Evolutionary conservation across 2,797 vertebrate genomes (phyloP).

Genomic region (Lithobates sylvaticus): DNA sequence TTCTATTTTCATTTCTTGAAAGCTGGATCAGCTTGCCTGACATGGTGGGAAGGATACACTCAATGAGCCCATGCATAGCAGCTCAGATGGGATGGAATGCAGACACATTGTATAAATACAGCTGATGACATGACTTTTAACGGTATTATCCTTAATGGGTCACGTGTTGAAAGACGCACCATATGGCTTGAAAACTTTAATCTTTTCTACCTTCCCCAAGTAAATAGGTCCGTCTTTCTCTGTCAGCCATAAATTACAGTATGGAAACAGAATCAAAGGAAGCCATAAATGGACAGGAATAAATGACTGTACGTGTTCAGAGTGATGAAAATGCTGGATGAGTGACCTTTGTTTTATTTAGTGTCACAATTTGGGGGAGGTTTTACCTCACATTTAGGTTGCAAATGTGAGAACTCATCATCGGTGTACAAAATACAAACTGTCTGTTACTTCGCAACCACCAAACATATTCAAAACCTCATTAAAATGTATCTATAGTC

Average conservation of each 20-base stretch:
- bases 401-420: too few species aligned
- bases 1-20: constrained; percentile 33
- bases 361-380: too few species aligned
- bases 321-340: background rate
- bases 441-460: too few species aligned
- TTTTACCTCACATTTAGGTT: too few species aligned
- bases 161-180: constrained; percentile 52
- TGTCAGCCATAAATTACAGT: background rate
- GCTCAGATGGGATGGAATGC: constrained; percentile 44
- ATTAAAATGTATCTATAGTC: too few species aligned
- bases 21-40: constrained; percentile 24
- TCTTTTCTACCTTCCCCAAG: background rate
- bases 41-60: constrained; percentile 46
- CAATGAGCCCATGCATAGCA: constrained; percentile 27
- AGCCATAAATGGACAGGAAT: background rate
- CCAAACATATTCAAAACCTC: too few species aligned
- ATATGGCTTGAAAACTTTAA: constrained; percentile 38
- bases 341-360: too few species aligned
- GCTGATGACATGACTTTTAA: constrained; percentile 46
- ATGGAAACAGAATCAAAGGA: background rate
- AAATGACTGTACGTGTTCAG: constrained; percentile 2
- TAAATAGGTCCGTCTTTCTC: background rate
- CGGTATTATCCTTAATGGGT: constrained; percentile 47
- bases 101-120: constrained; percentile 49
- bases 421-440: too few species aligned